Evolutionary conservation across 1,140 invertebrate species (phyloP).

Genomic region (Druon quercuslanigerum): DNA sequence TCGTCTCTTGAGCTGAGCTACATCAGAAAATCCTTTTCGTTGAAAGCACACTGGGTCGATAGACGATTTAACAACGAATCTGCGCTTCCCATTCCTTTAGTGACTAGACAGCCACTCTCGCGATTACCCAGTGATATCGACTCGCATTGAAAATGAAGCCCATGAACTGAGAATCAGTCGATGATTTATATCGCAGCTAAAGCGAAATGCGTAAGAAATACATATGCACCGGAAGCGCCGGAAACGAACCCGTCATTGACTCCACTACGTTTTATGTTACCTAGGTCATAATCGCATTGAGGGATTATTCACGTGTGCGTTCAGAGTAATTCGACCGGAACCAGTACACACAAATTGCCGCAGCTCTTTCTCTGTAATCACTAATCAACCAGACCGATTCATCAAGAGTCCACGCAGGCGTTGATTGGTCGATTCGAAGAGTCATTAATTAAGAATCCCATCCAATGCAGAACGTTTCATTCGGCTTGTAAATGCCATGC

Average conservation of each 20-base stretch:
- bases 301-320: constrained; percentile 11
- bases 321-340: constrained; percentile 37
- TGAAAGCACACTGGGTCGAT: constrained; percentile 11
- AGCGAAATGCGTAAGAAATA: constrained; percentile 22
- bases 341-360: constrained; percentile 41
- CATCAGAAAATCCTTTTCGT: neutral
- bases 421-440: constrained; percentile 59
- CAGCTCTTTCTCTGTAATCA: constrained; percentile 60
- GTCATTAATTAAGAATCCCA: constrained; percentile 65
- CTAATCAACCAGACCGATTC: constrained; percentile 57
- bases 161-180: constrained; percentile 20
- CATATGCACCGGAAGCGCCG: constrained; percentile 7
- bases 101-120: neutral
- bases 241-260: constrained; percentile 27
- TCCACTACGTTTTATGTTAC: constrained; percentile 27
- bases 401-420: constrained; percentile 56
- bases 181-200: constrained; percentile 24
- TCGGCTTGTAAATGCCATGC: constrained; percentile 41
- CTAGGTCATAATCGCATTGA: constrained; percentile 19
- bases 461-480: constrained; percentile 41
- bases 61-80: constrained; percentile 24
- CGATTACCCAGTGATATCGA: constrained; percentile 17
- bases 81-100: constrained; percentile 4
- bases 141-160: constrained; percentile 25
- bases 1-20: too few relatives aligned